A percentile compares a stretch with the other conserved stretches of the same genome.
These are phyloP conservation scores for Empis stercorea DNA, from an alignment of 2,888 invertebrate species.

Conservation along the genomic window DNA sequence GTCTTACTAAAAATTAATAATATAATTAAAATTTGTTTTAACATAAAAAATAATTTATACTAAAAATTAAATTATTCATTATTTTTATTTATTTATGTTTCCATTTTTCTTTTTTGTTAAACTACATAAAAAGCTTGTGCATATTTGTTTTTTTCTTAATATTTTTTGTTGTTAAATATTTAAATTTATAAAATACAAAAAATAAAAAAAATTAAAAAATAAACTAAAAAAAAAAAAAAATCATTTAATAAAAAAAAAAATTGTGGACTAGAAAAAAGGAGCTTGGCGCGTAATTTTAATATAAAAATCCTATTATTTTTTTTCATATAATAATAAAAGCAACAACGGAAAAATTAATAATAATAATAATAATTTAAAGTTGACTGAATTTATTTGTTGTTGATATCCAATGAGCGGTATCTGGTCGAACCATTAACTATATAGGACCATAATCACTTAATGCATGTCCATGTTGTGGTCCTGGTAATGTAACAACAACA, in stretches of 20 bases:
- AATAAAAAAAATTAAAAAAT: too few relatives aligned
- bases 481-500: conserved; percentile 36
- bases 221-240: too few relatives aligned
- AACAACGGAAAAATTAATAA: background rate
- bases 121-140: too few relatives aligned
- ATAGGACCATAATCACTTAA: conserved; percentile 38
- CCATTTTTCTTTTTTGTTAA: too few relatives aligned
- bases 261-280: conserved; percentile 1
- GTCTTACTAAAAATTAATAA: too few relatives aligned
- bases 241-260: too few relatives aligned
- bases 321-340: too few relatives aligned
- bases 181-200: background rate
- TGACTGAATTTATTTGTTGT: conserved; percentile 38
- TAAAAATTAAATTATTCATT: too few relatives aligned
- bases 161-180: background rate
- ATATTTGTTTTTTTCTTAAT: background rate
- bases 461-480: conserved; percentile 37
- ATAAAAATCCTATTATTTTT: background rate
- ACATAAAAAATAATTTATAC: too few relatives aligned
- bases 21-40: too few relatives aligned
- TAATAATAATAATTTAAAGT: conserved; percentile 23
- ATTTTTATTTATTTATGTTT: too few relatives aligned
- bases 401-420: conserved; percentile 37
- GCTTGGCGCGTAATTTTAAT: background rate
- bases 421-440: conserved; percentile 39